Evolutionary conservation across 2,797 vertebrate species (phyloP).

Genomic region (Aplochiton taeniatus): DNA sequence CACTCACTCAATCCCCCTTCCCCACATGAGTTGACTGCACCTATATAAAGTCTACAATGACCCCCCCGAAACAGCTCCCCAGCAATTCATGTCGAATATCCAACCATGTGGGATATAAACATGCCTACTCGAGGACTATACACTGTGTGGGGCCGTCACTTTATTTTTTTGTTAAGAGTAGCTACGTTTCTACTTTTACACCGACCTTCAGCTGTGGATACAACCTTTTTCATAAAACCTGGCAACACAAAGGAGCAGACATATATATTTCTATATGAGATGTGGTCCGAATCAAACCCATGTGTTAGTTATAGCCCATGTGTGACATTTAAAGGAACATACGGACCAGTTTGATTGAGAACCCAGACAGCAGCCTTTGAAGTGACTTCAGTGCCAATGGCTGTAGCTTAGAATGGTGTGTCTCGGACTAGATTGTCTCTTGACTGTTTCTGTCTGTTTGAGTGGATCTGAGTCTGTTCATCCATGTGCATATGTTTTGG

Average conservation of each 20-base stretch:
- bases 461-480: neutral
- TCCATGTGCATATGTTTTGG: too few species aligned
- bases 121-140: too few species aligned
- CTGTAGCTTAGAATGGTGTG: constrained; percentile 25
- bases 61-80: constrained; percentile 45
- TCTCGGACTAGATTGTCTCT: neutral
- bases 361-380: constrained; percentile 48
- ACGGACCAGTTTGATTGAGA: constrained; percentile 44
- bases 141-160: too few species aligned
- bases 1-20: constrained; percentile 41
- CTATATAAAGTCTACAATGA: constrained; percentile 31
- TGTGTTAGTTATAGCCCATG: constrained; percentile 46
- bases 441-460: neutral
- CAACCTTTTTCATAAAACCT: constrained; percentile 10
- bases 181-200: neutral
- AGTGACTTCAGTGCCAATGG: constrained; percentile 18
- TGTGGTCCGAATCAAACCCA: constrained; percentile 45
- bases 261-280: constrained; percentile 18
- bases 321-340: constrained; percentile 58
- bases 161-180: too few species aligned
- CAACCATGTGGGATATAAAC: too few species aligned
- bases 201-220: constrained; percentile 1
- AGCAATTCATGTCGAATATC: constrained; percentile 6
- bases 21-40: constrained; percentile 49
- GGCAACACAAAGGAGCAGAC: constrained; percentile 29